These are phyloP conservation scores for Solea solea DNA, from an alignment of 2,113 vertebrate species.

Conservation along the genomic window DNA sequence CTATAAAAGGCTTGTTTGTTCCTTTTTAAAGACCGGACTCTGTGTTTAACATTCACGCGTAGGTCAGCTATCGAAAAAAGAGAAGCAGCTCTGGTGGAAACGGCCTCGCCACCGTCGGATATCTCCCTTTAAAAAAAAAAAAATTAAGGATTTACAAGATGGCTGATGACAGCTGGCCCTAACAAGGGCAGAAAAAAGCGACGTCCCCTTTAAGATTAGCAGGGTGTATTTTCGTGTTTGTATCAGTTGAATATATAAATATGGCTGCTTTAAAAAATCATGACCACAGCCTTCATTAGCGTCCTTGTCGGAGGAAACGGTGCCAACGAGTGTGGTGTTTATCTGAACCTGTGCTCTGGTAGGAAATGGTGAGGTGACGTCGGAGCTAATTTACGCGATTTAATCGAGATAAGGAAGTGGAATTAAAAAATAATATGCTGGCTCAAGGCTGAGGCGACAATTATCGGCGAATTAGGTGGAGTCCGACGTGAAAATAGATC, in stretches of 20 bases:
- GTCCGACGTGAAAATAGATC: not conserved
- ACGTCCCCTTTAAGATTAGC: conserved; percentile 83
- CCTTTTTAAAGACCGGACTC: conserved; percentile 17
- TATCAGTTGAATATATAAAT: conserved; percentile 23
- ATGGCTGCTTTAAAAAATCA: conserved; percentile 40
- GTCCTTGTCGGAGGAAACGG: conserved; percentile 16
- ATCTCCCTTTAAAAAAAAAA: conserved; percentile 28
- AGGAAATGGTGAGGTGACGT: conserved; percentile 77
- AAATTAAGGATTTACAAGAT: conserved; percentile 80
- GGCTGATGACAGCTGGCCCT: conserved; percentile 84
- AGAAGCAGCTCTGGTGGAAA: conserved; percentile 51
- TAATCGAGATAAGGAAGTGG: conserved; percentile 69
- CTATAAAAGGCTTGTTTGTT: conserved; percentile 31
- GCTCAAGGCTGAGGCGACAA: conserved; percentile 49
- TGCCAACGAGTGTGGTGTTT: conserved; percentile 19
- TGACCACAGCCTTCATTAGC: conserved; percentile 5
- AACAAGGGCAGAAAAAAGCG: conserved; percentile 77
- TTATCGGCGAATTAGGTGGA: not conserved
- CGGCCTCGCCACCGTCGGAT: conserved; percentile 58
- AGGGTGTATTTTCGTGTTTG: conserved; percentile 70
- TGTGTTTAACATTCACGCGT: conserved; percentile 22
- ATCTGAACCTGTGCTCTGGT: conserved; percentile 55
- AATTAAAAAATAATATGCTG: conserved; percentile 40
- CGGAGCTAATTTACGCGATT: conserved; percentile 67
- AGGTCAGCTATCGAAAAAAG: conserved; percentile 55